These are phyloP conservation scores for Ictalurus furcatus DNA, from an alignment of 2,113 vertebrate genomes.

Conservation along the genomic window DNA sequence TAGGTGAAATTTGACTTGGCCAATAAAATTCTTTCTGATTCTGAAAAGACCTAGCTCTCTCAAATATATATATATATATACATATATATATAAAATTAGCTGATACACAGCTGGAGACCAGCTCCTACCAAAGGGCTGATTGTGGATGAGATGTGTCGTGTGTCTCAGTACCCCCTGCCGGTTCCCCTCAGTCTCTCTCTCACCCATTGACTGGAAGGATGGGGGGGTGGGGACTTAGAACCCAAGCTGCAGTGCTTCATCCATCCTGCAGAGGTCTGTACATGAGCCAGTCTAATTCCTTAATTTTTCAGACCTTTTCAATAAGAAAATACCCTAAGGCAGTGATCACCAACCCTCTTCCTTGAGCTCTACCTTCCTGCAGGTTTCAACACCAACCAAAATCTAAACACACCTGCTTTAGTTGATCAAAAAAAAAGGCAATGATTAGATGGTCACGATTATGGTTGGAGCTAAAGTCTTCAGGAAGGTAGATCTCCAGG, in stretches of 20 bases:
- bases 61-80: no score
- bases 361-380: no score
- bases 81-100: background rate
- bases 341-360: no score
- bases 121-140: constrained; percentile 60
- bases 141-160: constrained; percentile 44
- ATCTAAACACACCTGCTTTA: no score
- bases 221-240: constrained; percentile 56
- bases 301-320: background rate
- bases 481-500: no score
- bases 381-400: no score
- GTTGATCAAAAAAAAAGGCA: no score
- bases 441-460: no score
- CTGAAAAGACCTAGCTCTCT: background rate
- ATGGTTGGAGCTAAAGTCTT: no score
- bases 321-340: background rate
- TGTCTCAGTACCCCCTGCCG: constrained; percentile 76
- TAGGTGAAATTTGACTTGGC: background rate
- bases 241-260: constrained; percentile 34
- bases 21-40: background rate
- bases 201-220: constrained; percentile 67
- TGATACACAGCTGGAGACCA: constrained; percentile 43
- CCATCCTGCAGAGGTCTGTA: constrained; percentile 54
- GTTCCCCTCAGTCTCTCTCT: constrained; percentile 76
- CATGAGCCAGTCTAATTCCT: background rate